phyloP scores from a whole-genome alignment of 2,888 invertebrate genomes.

The Asteroscopus sphinx region DNA sequence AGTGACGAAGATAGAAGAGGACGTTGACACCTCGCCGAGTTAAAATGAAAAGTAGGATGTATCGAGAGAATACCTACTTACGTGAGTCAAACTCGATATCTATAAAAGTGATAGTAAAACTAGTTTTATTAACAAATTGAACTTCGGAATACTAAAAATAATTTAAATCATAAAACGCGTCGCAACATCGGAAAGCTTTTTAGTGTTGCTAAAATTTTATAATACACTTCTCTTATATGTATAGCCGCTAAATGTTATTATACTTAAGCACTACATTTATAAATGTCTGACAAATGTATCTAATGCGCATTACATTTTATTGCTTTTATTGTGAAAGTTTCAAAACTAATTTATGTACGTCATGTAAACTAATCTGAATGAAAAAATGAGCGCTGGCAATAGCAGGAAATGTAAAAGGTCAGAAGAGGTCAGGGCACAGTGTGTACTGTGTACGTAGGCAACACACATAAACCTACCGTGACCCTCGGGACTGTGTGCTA shows the following conservation, averaged over 20 bases:
- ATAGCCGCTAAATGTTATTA: slow-evolving; percentile 11
- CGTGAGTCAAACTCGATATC: not conserved
- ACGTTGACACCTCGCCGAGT: slow-evolving; percentile 1
- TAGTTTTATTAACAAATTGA: slow-evolving; percentile 32
- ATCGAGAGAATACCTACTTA: slow-evolving; percentile 16
- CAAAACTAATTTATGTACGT: slow-evolving; percentile 7
- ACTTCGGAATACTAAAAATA: slow-evolving; percentile 24
- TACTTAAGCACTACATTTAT: slow-evolving; percentile 8
- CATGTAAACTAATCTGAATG: slow-evolving; percentile 26
- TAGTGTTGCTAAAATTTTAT: slow-evolving; percentile 11
- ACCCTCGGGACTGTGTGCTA: slow-evolving; percentile 55
- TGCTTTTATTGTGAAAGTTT: slow-evolving; percentile 2
- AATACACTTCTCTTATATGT: slow-evolving; percentile 1
- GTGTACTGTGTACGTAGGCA: slow-evolving; percentile 23
- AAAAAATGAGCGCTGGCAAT: slow-evolving; percentile 21
- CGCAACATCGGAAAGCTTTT: slow-evolving; percentile 39
- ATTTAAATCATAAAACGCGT: slow-evolving; percentile 39
- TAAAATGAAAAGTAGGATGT: not conserved
- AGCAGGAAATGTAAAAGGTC: slow-evolving; percentile 42
- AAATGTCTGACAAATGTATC: slow-evolving; percentile 2
- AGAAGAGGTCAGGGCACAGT: slow-evolving; percentile 36
- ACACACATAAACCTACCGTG: slow-evolving; percentile 24
- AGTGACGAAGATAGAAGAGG: not conserved
- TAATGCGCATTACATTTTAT: not conserved
- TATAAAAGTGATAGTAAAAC: slow-evolving; percentile 35